Evolutionary conservation across 1,140 invertebrate species (phyloP).

Genomic region (Drosophila equinoxialis): DNA sequence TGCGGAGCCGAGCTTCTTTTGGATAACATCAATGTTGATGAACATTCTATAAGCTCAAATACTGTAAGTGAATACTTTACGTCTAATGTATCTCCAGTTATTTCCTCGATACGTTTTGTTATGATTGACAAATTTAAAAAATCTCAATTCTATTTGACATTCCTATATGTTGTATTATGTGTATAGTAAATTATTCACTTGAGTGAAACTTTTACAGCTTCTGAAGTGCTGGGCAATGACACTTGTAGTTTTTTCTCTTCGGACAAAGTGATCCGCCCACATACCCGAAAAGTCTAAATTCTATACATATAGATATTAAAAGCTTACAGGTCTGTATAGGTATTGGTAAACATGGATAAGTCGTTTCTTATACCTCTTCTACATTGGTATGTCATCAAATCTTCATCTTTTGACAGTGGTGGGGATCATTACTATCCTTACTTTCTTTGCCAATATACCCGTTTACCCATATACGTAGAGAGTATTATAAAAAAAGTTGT

Average conservation of each 20-base stretch:
- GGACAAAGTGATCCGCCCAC: neutral
- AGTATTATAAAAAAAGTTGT: constrained; percentile 16
- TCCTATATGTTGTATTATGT: too few relatives aligned
- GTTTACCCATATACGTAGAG: neutral
- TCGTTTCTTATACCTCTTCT: too few relatives aligned
- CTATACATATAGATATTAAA: neutral
- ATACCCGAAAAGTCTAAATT: neutral
- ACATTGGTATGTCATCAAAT: too few relatives aligned
- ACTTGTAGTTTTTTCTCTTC: neutral
- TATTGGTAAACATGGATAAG: too few relatives aligned
- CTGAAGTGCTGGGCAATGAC: neutral
- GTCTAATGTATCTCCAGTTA: too few relatives aligned
- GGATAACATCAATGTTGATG: too few relatives aligned
- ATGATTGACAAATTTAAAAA: too few relatives aligned
- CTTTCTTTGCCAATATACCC: neutral
- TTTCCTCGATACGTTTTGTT: too few relatives aligned
- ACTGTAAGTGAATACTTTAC: too few relatives aligned
- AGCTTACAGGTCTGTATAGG: neutral
- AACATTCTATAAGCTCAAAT: too few relatives aligned
- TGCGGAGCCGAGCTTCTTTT: too few relatives aligned
- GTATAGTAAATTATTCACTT: neutral
- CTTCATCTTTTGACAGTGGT: neutral
- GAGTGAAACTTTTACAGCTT: neutral
- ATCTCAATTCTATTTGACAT: neutral
- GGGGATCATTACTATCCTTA: neutral